phyloP scores from a whole-genome alignment of 2,113 vertebrate species.

The Polypterus senegalus region DNA sequence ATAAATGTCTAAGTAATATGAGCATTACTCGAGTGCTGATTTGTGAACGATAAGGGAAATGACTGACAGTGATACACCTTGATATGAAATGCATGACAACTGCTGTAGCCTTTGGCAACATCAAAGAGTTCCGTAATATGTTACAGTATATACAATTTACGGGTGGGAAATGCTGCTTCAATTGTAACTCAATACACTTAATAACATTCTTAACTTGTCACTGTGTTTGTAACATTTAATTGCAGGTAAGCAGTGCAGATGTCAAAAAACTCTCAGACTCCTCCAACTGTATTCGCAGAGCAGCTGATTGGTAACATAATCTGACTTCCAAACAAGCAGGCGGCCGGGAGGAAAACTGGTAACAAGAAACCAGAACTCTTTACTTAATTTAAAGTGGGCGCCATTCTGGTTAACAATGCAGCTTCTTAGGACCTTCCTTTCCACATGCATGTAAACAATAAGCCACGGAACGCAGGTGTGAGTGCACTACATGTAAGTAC shows the following conservation, averaged over 20 bases:
- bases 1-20: background rate
- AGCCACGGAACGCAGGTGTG: background rate
- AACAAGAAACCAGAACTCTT: background rate
- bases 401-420: too few relatives aligned
- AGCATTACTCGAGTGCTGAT: background rate
- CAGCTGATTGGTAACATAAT: constrained; percentile 8
- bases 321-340: background rate
- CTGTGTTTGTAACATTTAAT: constrained; percentile 1
- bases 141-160: background rate
- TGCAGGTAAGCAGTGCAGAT: constrained; percentile 2
- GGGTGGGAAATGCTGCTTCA: constrained; percentile 1
- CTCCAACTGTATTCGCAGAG: background rate
- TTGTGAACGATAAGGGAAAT: background rate
- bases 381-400: background rate
- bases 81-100: background rate
- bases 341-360: background rate
- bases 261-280: background rate
- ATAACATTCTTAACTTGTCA: background rate
- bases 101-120: background rate
- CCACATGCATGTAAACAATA: too few relatives aligned
- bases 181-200: constrained; percentile 1
- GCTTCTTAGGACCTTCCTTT: too few relatives aligned
- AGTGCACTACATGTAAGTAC: background rate
- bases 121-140: background rate
- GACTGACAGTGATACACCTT: background rate